A percentile compares a stretch with the other conserved stretches of the same genome.
phyloP scores from a whole-genome alignment of 1,140 invertebrate species.

The Chionoecetes opilio region DNA sequence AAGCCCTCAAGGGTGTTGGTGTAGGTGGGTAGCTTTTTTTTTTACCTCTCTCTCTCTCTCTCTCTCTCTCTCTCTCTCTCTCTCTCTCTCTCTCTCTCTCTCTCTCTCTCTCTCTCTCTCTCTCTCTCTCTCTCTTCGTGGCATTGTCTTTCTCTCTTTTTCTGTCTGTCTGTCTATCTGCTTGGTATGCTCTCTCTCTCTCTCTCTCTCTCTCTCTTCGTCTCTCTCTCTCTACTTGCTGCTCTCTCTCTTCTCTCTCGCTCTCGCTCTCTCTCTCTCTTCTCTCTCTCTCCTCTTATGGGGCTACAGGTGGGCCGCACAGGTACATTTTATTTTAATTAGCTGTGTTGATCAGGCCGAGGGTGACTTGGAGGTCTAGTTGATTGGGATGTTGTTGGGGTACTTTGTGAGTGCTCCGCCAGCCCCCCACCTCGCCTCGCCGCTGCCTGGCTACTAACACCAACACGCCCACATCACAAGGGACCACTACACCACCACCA shows the following conservation, averaged over 20 bases:
- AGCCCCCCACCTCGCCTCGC: neutral
- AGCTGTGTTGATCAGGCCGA: constrained; percentile 25
- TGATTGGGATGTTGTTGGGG: constrained; percentile 18
- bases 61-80: neutral
- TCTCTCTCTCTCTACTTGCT: too few relatives aligned
- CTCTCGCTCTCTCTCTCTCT: neutral
- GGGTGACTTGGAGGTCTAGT: neutral
- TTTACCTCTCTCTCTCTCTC: neutral
- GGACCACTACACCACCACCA: neutral
- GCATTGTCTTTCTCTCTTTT: too few relatives aligned
- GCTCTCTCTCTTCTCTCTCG: neutral
- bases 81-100: neutral
- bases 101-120: neutral
- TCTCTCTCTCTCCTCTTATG: neutral
- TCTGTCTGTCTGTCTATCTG: too few relatives aligned
- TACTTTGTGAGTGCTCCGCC: neutral
- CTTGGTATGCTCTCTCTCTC: neutral
- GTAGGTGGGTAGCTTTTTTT: too few relatives aligned
- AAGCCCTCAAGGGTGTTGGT: neutral
- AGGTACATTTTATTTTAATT: constrained; percentile 22
- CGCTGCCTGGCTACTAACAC: neutral
- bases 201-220: too few relatives aligned
- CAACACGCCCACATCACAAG: constrained; percentile 2
- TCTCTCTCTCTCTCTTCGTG: neutral
- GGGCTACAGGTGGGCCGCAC: neutral